Evolutionary conservation across 2,113 vertebrate species (phyloP).

Genomic region (Aegithalos caudatus): DNA sequence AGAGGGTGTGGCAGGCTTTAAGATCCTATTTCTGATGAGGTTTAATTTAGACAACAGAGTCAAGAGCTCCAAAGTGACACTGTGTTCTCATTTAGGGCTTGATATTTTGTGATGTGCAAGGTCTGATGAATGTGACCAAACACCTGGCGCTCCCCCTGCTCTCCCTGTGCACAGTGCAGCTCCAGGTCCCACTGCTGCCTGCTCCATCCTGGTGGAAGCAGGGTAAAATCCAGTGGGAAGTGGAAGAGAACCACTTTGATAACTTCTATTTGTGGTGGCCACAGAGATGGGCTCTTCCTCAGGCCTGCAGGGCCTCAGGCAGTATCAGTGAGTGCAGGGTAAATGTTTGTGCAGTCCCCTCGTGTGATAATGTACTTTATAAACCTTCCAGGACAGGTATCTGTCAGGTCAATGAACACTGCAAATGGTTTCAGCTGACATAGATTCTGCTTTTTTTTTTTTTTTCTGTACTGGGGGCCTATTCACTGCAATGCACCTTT

Average conservation of each 20-base stretch:
- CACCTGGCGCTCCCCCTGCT: accelerated
- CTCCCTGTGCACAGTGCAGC: accelerated
- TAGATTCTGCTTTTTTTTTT: neutral
- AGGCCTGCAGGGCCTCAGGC: neutral
- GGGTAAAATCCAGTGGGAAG: neutral
- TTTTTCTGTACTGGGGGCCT: neutral
- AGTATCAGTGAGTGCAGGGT: neutral
- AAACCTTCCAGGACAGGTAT: neutral
- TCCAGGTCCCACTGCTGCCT: neutral
- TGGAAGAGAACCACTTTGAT: neutral
- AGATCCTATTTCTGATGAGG: neutral
- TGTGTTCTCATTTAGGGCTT: neutral
- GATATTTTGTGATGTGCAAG: neutral
- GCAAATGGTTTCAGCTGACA: neutral
- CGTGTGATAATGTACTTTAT: neutral
- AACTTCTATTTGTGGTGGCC: neutral
- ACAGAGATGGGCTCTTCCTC: neutral
- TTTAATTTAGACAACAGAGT: neutral
- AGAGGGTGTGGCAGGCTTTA: neutral
- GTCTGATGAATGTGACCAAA: neutral
- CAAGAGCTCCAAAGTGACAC: neutral
- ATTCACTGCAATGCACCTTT: neutral
- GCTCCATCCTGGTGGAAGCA: neutral
- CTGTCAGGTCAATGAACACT: neutral
- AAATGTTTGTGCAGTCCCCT: neutral